Base-by-base conservation (phyloP, 1,140 invertebrate species). In the Antheraea mylitta region DNA sequence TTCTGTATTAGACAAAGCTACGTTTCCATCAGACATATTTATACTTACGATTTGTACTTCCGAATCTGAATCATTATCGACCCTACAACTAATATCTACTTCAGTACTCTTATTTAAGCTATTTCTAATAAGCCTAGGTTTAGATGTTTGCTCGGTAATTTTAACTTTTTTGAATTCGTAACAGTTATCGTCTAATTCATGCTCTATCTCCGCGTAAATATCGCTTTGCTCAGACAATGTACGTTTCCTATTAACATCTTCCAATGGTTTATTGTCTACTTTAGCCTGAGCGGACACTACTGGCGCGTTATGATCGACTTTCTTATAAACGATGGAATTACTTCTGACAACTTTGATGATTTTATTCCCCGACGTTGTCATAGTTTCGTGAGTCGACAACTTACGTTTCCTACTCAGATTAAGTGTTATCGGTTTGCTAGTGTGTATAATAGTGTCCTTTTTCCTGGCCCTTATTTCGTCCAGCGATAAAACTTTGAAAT, bases 291-390 rank as follows among this genome's bases (percentile, higher is more conserved):
- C 77, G 0, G 73, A 53, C 45, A 53, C 45, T 5, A 72, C 75
- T 11, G 74, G 68, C 0, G 84, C 70, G n/a, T 78, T 84, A 7
- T 80, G 74, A 48, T 89, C 85, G 0, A 92, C 19, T 65, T 90
- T 88, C 72, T 90, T 90, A 69, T 92, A 92, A 22, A 92, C 86
- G 69, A 92, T 83, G 0, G 88, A 90, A 65, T 92, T 92, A 72
- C 86, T 92, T 58, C 88, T 74, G 37, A 92, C 87, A 2, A 92
- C 78, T 78, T 92, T 92, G 7, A 92, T 82, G 7, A 92, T 87
- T 74, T 92, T 92, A 68, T 90, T 87, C 13, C 87, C 88, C 0
- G 88, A 81, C 0, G 87, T 87, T 0, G 87, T 89, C 7, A 90
- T 73, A 5, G 86, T 85, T 62, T 91, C 89, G 30, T 89, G 87